Percentiles rank a stretch among this genome's conserved stretches.
These are phyloP conservation scores for Sinhomidia bicolor DNA, from an alignment of 2,888 invertebrate species.

Conservation along the genomic window DNA sequence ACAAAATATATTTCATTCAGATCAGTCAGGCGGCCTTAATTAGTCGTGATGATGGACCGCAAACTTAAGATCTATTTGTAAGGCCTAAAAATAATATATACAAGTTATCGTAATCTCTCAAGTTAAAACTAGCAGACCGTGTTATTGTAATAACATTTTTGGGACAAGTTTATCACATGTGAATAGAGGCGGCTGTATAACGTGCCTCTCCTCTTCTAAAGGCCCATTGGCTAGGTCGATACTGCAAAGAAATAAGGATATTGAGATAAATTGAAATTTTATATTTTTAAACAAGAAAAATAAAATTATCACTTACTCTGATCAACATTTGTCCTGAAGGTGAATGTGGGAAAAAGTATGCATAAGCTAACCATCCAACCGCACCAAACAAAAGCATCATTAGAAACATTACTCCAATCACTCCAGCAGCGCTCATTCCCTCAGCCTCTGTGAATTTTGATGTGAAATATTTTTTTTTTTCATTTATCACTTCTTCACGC, in stretches of 20 bases:
- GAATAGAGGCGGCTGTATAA: constrained; percentile 96
- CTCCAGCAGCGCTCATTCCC: constrained; percentile 84
- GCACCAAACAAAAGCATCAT: constrained; percentile 86
- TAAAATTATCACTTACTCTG: constrained; percentile 86
- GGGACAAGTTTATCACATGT: constrained; percentile 87
- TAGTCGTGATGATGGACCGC: constrained; percentile 21
- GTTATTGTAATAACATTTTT: constrained; percentile 21
- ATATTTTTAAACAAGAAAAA: background rate
- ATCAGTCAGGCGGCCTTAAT: constrained; percentile 50
- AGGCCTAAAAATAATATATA: background rate
- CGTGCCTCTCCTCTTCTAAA: constrained; percentile 95
- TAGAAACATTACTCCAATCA: constrained; percentile 87
- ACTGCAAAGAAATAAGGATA: constrained; percentile 85
- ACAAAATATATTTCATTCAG: constrained; percentile 2
- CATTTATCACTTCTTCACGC: no score
- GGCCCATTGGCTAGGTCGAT: constrained; percentile 96
- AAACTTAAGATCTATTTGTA: constrained; percentile 43
- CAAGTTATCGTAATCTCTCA: constrained; percentile 10
- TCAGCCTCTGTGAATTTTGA: constrained; percentile 67
- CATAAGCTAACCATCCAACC: constrained; percentile 94
- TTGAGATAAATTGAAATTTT: constrained; percentile 19
- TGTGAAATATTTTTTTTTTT: no score
- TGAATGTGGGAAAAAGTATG: constrained; percentile 97
- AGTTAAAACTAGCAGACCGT: constrained; percentile 46
- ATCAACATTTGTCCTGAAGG: constrained; percentile 97